Conservation (phyloP, 1,140 invertebrate species). For the Mya arenaria region DNA sequence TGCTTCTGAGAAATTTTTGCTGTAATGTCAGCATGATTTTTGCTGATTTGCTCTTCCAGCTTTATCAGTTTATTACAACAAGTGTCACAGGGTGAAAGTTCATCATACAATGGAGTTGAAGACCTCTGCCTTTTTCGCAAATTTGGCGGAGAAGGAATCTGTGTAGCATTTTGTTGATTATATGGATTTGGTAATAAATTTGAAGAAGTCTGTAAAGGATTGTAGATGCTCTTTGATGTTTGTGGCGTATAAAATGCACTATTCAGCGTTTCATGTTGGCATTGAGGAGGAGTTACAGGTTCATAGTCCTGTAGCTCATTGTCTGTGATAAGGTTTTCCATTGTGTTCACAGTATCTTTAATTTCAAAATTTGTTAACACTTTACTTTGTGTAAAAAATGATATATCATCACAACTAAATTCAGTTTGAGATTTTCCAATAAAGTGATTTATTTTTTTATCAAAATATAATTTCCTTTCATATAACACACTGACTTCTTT, state of each 20-base stretch:
- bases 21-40: neutral
- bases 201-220: neutral
- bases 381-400: neutral
- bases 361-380: neutral
- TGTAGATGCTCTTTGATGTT: neutral
- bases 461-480: neutral
- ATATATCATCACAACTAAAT: neutral
- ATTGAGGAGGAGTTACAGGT: neutral
- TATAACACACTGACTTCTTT: neutral
- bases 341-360: neutral
- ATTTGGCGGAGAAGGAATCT: slow-evolving; percentile 2
- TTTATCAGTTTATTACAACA: neutral
- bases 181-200: neutral
- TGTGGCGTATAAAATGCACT: neutral
- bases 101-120: neutral
- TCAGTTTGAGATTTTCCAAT: neutral
- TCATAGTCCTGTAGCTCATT: neutral
- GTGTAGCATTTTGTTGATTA: neutral
- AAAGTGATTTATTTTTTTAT: neutral
- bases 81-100: neutral
- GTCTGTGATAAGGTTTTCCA: neutral
- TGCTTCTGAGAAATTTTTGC: neutral
- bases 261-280: neutral
- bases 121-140: neutral
- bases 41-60: neutral